Base-by-base conservation (phyloP, 2,888 invertebrate species). In the Patella depressa region DNA sequence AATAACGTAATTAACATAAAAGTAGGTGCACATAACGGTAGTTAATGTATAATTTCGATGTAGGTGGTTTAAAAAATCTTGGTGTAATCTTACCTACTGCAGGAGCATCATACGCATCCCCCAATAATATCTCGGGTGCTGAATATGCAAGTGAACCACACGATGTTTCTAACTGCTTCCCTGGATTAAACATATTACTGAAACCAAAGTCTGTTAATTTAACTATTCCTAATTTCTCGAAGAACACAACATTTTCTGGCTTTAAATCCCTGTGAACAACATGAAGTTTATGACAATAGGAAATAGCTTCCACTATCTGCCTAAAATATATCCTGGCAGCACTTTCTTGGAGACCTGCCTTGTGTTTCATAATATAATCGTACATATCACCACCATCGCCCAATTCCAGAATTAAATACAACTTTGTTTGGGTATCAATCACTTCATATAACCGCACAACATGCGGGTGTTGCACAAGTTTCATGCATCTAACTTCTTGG, bases 191-290 rank as follows among this genome's bases (percentile, higher is more conserved):
- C 87, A 93, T 92, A 93, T 99, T 99, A 93, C 98, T 98, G 89
- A 95, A 95, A 65, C 92, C 99, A 93, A 99, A 99, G 93, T 99
- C 99, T 81, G 99, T 99, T 90, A 99, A 94, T 93, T 99, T 99
- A 55, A 99, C 99, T 91, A 97, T 95, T 78, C 98, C 98, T 75
- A 97, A 93, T 93, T 98, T 97, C 93, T 98, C 97, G 92, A 99
- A 99, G 93, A 99, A 99, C 74, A 99, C 98, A 79, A 99, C 99
- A 93, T 99, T 99, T 93, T 99, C 99, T 17, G 99, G 99, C 93
- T 99, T 99, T 84, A 99, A 94, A 93, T 99, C 99, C 84, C 99
- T 94, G 90, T 96, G 96, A 19, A 96, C 94, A 53, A 96, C 96
- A 91, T 96, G 95, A 83, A 96, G 94, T 93, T 97, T 95, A 93